phyloP scores from a whole-genome alignment of 2,113 vertebrate species.

The Apaloderma vittatum region DNA sequence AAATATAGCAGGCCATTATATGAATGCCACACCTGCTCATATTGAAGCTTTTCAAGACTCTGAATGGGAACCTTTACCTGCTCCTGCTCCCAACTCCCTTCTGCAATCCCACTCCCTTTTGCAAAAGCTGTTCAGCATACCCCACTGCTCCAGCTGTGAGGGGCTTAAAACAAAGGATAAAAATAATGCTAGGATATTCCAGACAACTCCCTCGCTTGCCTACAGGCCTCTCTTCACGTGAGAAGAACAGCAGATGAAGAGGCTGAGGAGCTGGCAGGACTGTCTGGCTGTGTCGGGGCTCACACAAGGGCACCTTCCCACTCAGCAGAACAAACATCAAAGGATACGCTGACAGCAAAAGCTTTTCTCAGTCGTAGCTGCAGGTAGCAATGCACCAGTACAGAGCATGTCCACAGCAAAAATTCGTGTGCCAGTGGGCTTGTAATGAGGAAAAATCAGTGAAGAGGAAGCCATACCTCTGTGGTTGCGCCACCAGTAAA shows the following conservation, averaged over 20 bases:
- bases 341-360: background rate
- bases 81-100: background rate
- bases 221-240: background rate
- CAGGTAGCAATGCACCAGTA: background rate
- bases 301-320: background rate
- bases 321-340: background rate
- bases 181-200: background rate
- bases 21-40: background rate
- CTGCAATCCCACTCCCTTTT: background rate
- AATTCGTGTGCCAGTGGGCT: rapidly evolving
- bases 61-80: background rate
- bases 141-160: background rate
- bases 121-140: background rate
- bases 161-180: background rate
- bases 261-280: background rate
- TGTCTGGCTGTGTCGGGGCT: rapidly evolving
- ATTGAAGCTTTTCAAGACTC: background rate
- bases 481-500: background rate
- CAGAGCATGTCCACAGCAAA: background rate
- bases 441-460: background rate
- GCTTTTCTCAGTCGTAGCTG: background rate
- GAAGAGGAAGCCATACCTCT: background rate
- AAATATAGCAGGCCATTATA: background rate
- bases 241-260: background rate
- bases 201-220: background rate